phyloP scores from a whole-genome alignment of 2,113 vertebrate species.

The Phalacrocorax aristotelis region DNA sequence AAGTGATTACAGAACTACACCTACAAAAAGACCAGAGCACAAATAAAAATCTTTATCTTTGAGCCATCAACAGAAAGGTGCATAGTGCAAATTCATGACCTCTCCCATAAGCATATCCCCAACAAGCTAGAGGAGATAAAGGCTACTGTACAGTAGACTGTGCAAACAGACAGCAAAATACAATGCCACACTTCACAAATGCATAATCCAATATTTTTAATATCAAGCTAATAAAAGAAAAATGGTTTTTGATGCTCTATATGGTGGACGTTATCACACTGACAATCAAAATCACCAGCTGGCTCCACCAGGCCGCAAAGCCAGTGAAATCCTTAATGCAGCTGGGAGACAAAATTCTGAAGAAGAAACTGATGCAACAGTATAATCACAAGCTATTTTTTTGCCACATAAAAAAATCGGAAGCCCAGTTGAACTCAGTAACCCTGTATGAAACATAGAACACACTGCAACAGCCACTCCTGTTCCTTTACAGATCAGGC shows the following conservation, averaged over 20 bases:
- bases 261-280: background rate
- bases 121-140: background rate
- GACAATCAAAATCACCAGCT: background rate
- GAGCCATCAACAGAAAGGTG: background rate
- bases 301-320: background rate
- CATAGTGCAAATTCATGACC: background rate
- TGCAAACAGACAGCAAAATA: background rate
- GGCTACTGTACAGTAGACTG: background rate
- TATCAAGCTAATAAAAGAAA: background rate
- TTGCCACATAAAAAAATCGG: background rate
- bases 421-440: background rate
- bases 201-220: background rate
- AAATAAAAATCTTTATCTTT: background rate
- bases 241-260: background rate
- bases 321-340: background rate
- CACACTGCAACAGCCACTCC: background rate
- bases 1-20: background rate
- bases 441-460: background rate
- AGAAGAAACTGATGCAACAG: background rate
- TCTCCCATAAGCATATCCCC: background rate
- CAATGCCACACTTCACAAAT: background rate
- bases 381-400: background rate
- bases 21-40: background rate
- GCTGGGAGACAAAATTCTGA: background rate
- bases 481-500: background rate